Conservation (phyloP, 2,113 vertebrate genomes). For the Actenoides lindsayi region DNA sequence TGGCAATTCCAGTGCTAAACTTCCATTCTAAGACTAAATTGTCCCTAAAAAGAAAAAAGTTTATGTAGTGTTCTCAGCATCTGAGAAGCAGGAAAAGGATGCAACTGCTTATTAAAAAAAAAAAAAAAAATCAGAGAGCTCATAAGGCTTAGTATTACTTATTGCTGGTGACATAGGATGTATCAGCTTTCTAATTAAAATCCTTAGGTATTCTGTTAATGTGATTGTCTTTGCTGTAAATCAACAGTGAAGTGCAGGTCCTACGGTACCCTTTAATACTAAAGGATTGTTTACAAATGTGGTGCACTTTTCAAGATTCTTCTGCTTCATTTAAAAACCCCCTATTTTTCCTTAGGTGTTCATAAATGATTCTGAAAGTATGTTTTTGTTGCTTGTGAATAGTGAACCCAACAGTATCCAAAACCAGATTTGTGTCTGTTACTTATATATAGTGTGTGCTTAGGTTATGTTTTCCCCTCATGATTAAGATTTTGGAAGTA, state of each 20-base stretch:
- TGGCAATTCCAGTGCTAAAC: background rate
- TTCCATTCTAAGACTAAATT: background rate
- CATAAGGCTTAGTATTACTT: background rate
- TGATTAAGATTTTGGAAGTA: background rate
- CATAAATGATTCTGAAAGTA: background rate
- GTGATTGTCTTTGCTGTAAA: background rate
- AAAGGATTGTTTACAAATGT: background rate
- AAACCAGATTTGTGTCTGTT: background rate
- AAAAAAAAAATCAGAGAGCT: background rate
- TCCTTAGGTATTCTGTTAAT: background rate
- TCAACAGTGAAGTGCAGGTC: background rate
- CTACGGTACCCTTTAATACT: background rate
- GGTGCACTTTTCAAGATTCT: background rate
- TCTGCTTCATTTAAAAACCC: background rate
- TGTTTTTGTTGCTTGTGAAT: background rate
- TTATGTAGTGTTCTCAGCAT: background rate
- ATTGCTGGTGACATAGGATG: background rate
- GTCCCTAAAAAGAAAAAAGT: background rate
- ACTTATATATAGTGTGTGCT: rapidly evolving
- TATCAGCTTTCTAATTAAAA: background rate
- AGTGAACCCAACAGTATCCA: background rate
- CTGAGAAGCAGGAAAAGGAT: background rate
- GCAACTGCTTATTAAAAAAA: background rate
- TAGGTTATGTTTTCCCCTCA: background rate
- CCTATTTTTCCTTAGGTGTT: background rate